Conservation (phyloP, 2,113 vertebrate species). For the Cariama cristata region DNA sequence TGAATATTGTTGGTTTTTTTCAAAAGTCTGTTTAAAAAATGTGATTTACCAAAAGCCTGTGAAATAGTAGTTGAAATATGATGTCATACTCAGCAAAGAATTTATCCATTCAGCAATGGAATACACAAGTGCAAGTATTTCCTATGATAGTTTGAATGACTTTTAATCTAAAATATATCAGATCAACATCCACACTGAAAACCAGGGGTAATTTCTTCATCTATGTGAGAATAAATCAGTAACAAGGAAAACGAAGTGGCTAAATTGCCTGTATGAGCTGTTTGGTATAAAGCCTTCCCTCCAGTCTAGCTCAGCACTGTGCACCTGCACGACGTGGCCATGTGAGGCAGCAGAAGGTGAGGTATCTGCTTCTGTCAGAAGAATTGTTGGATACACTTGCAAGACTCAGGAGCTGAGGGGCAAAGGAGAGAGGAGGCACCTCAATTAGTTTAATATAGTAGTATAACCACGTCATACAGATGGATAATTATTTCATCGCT, state of each 20-base stretch:
- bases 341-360: neutral
- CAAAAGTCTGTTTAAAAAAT: neutral
- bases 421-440: neutral
- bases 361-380: neutral
- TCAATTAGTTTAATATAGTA: slow-evolving; percentile 11
- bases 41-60: neutral
- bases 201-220: neutral
- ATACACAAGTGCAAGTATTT: neutral
- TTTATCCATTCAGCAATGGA: neutral
- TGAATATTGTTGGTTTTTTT: neutral
- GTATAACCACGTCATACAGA: neutral
- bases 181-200: neutral
- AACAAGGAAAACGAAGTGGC: neutral
- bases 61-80: neutral
- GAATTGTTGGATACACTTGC: neutral
- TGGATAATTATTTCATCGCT: neutral
- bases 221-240: neutral
- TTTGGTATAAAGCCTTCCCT: neutral
- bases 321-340: fast-evolving
- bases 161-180: neutral
- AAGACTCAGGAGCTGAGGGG: neutral
- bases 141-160: neutral
- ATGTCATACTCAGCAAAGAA: neutral
- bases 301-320: neutral
- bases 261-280: neutral